Base-by-base conservation (phyloP, 2,888 invertebrate genomes). In the Tryphoninae sp. region DNA sequence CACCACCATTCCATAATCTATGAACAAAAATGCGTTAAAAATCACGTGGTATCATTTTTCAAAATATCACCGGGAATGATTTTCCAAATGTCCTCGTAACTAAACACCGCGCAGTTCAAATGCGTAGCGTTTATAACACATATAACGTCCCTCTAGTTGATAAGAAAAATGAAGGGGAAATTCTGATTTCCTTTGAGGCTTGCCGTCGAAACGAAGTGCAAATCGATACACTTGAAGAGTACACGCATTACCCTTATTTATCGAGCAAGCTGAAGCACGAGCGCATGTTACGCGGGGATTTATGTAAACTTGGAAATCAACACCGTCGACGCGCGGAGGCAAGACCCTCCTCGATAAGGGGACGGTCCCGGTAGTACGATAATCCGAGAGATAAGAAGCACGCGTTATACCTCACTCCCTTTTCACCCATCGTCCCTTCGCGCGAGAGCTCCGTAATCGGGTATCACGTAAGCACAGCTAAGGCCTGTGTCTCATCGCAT, bases 321-420 rank as follows among this genome's bases (percentile, higher is more conserved):
- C 86, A 82, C 13, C 67, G 64, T n/a, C 76, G 53, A 51, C 33
- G 16, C 19, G 42, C 23, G 33, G 75, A 59, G 59, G 62, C 61
- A 49, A 62, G 11, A 26, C 59, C 49, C 53, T n/a, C 53, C 42
- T 62, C 26, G 16, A 19, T 55, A 65, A 40, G 76, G 62, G 69
- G 53, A 62, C 62, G n/a, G 22, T 40, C 42, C 6, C 55, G 49
- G 67, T 62, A 49, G 69, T 53, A 71, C 76, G 83, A 87, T 88
- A 88, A 89, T 89, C 88, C 84, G 77, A 69, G 65, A 78, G 89
- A 89, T 89, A 87, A 87, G 86, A 86, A 86, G 84, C 85, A 85
- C 85, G 86, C 84, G 88, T 84, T 49, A 67, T 59, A 49, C 75
- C 26, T 19, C 19, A 13, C 45, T 33, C 16, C 49, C 55, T 55